Percentiles rank a stretch among this genome's conserved stretches.
phyloP scores from a whole-genome alignment of 2,888 invertebrate genomes.

The Gerosis bhagava region DNA sequence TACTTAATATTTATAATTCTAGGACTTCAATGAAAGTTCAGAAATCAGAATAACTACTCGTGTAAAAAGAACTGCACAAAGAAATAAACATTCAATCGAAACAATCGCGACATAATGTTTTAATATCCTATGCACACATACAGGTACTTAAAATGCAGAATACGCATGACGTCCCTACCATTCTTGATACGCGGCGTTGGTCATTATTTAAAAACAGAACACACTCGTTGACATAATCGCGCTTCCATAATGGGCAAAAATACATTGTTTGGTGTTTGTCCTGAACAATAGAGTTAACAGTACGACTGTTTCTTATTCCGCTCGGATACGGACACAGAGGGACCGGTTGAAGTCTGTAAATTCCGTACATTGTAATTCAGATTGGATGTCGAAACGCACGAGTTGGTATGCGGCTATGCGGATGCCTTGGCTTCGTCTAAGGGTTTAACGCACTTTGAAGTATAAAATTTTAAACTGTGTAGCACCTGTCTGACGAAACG shows the following conservation, averaged over 20 bases:
- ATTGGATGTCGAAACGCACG: slow-evolving; percentile 73
- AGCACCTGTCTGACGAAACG: slow-evolving; percentile 13
- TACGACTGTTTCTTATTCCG: slow-evolving; percentile 78
- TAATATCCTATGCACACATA: slow-evolving; percentile 17
- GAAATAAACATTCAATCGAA: slow-evolving; percentile 30
- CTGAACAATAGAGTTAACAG: slow-evolving; percentile 77
- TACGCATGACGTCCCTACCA: slow-evolving; percentile 46
- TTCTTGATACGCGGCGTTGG: slow-evolving; percentile 55
- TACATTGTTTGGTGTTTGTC: slow-evolving; percentile 71
- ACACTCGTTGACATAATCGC: slow-evolving; percentile 76
- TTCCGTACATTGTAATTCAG: slow-evolving; percentile 77
- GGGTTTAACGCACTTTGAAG: slow-evolving; percentile 45
- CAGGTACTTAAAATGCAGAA: slow-evolving; percentile 52
- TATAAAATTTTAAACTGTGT: slow-evolving; percentile 32
- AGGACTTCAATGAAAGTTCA: too few species aligned
- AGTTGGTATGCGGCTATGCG: slow-evolving; percentile 72
- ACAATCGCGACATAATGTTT: slow-evolving; percentile 5
- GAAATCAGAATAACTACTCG: too few species aligned
- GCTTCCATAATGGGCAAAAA: slow-evolving; percentile 75
- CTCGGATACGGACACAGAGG: slow-evolving; percentile 68
- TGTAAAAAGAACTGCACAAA: neutral
- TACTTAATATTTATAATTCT: too few species aligned
- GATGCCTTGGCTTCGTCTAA: slow-evolving; percentile 47
- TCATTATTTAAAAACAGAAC: slow-evolving; percentile 75
- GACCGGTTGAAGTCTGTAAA: slow-evolving; percentile 63